Evolutionary conservation across 2,797 vertebrate species (phyloP), one percentile per base, ranked within the genome.

Genomic region (Chrysocyon brachyurus): DNA sequence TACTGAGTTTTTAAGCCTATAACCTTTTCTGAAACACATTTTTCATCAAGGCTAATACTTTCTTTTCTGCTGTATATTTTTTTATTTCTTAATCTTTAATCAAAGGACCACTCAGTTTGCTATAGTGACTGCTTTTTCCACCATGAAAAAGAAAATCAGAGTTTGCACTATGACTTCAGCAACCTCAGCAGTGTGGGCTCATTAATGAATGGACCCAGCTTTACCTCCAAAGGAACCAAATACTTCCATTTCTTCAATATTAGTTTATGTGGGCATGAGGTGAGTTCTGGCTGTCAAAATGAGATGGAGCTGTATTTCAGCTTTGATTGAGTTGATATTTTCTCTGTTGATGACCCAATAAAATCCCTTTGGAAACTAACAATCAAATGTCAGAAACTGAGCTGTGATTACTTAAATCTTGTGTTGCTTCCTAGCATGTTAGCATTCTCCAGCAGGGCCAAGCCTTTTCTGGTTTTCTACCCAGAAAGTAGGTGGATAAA

Each of bases 161-260:
- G 99, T 87, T 98, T 99, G 97, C 99, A 97, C 63, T 99, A 99
- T 33, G 99, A 99, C 98, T 99, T 99, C 95, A 99, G 99, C 97
- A 98, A 97, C 66, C 99, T 99, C 46, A 99, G 99, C 63, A 98
- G 98, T 1, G 99, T 99, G 64, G 99, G 99, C 22, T 99, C 99
- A 0, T 98, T 99, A 96, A 99, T 99, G 99, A 99, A 99, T 0
- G 99, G 99, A 16, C 99, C 99, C 1, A 99, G 99, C 98, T 99
- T 99, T 96, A 99, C 99, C 16, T 99, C 99, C 78, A 99, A 99
- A 98, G 99, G 99, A 94, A 99, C 99, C 72, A 99, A 99, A 93
- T 99, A 99, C 98, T 99, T 99, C 98, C 99, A 99, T 97, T 99
- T 99, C 97, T 99, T 99, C 98, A 99, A 99, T 89, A 99, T 99